These are phyloP conservation scores for Pseudocheirus occidentalis DNA, from an alignment of 2,797 vertebrate species.

Conservation along the genomic window DNA sequence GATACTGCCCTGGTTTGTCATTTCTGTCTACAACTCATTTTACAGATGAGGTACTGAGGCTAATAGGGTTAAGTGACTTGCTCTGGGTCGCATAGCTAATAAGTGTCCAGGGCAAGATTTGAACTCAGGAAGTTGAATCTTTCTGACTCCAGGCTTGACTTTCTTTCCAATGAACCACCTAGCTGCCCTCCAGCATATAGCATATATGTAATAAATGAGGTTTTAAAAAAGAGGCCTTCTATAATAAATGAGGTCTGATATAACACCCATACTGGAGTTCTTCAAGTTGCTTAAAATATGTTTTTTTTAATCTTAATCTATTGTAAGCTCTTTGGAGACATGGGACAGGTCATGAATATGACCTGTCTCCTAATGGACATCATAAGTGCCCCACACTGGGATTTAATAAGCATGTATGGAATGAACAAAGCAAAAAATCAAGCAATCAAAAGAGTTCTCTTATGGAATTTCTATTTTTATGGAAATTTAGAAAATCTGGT, in stretches of 20 bases:
- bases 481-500: conserved; percentile 1
- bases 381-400: too few species aligned
- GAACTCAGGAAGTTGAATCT: neutral
- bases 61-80: neutral
- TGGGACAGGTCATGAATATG: neutral
- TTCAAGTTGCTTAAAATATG: neutral
- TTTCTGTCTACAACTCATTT: neutral
- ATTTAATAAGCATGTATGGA: neutral
- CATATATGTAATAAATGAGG: neutral
- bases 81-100: neutral
- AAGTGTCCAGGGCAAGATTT: neutral
- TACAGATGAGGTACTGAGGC: neutral
- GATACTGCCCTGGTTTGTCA: neutral
- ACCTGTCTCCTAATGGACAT: neutral
- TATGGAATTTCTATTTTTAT: neutral
- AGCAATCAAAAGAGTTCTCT: neutral
- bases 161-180: neutral
- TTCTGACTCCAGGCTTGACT: neutral
- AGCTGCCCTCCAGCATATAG: neutral
- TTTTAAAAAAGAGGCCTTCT: too few species aligned
- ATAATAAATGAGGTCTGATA: neutral
- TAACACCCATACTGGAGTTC: neutral
- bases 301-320: neutral
- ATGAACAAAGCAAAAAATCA: neutral
- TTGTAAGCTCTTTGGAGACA: neutral